A percentile compares a stretch with the other conserved stretches of the same genome.
These are phyloP conservation scores for Anser cygnoides DNA, from an alignment of 2,113 vertebrate species.

Conservation along the genomic window DNA sequence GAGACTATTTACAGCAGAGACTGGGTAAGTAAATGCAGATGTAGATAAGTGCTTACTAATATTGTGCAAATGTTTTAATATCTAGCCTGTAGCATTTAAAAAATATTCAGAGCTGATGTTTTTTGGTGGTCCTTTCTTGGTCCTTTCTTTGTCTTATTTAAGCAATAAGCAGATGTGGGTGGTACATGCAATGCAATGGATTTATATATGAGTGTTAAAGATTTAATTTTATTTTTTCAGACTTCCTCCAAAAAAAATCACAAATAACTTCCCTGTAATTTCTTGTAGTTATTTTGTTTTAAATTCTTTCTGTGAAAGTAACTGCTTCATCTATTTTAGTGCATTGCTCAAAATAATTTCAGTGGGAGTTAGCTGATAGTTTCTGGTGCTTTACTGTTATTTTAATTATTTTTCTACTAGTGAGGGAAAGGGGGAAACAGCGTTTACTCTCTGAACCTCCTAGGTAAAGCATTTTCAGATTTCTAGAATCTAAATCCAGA, in stretches of 20 bases:
- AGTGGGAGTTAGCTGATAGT: slow-evolving; percentile 53
- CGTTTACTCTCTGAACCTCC: slow-evolving; percentile 22
- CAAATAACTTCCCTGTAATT: slow-evolving; percentile 22
- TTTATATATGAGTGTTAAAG: neutral
- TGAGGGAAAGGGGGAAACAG: neutral
- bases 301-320: slow-evolving; percentile 24
- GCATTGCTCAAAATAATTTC: slow-evolving; percentile 55
- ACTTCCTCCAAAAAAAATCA: neutral
- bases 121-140: neutral
- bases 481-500: neutral
- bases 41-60: neutral
- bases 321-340: slow-evolving; percentile 49
- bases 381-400: slow-evolving; percentile 44
- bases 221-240: slow-evolving; percentile 26
- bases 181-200: neutral
- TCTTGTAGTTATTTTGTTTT: neutral
- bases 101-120: neutral
- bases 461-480: slow-evolving; percentile 2
- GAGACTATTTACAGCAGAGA: neutral
- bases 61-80: neutral
- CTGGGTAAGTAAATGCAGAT: slow-evolving; percentile 62
- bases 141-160: neutral
- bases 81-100: neutral
- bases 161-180: neutral
- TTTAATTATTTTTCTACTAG: slow-evolving; percentile 44